These are phyloP conservation scores for Orchestes rusci DNA, from an alignment of 2,888 invertebrate species.

Conservation along the genomic window DNA sequence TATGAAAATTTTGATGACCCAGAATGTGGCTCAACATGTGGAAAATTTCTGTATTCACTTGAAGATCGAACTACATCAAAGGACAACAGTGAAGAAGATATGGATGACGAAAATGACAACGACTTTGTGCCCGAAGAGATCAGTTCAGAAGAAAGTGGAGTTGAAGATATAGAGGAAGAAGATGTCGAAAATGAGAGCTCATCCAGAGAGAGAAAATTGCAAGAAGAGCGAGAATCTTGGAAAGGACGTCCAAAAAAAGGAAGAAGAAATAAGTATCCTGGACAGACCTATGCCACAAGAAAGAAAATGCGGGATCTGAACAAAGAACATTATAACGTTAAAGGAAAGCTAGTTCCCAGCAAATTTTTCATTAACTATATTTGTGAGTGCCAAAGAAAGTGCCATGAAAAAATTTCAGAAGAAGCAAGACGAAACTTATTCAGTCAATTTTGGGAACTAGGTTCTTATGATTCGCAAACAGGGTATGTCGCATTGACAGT, in stretches of 20 bases:
- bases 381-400: slow-evolving; percentile 15
- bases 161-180: background rate
- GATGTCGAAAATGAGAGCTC: background rate
- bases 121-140: background rate
- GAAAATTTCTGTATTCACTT: too few species aligned
- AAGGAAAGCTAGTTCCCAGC: slow-evolving; percentile 10
- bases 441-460: slow-evolving; percentile 14
- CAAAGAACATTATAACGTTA: slow-evolving; percentile 17
- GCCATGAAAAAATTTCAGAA: slow-evolving; percentile 18
- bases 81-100: background rate
- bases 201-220: background rate
- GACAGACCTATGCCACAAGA: slow-evolving; percentile 17
- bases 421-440: slow-evolving; percentile 14
- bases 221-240: background rate
- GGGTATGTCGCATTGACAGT: slow-evolving; percentile 16
- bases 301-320: slow-evolving; percentile 20
- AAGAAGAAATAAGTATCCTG: slow-evolving; percentile 18
- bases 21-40: too few species aligned
- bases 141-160: background rate
- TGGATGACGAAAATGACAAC: background rate
- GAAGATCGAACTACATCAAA: too few species aligned
- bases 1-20: too few species aligned
- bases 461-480: slow-evolving; percentile 18
- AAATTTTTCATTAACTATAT: slow-evolving; percentile 8
- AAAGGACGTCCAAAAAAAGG: slow-evolving; percentile 16